phyloP scores from a whole-genome alignment of 2,888 invertebrate species.

The Cantharis flavilabris region DNA sequence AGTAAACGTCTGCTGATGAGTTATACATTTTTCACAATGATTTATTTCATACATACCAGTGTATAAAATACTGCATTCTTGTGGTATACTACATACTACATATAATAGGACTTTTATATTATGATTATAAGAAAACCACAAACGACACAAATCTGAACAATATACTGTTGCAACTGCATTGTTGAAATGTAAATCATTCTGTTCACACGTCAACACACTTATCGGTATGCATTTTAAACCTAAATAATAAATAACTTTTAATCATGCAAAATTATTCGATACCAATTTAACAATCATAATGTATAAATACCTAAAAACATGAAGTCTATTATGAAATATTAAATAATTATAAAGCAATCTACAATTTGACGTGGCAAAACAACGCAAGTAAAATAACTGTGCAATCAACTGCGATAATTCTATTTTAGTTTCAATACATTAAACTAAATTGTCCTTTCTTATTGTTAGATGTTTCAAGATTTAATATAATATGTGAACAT shows the following conservation, averaged over 20 bases:
- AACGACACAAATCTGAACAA: slow-evolving; percentile 19
- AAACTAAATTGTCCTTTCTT: no score
- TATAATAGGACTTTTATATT: slow-evolving; percentile 2
- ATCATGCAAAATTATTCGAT: neutral
- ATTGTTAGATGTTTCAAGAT: neutral
- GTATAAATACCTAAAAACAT: neutral
- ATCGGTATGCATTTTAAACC: neutral
- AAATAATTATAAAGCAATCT: neutral
- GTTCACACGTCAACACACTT: neutral
- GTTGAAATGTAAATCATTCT: slow-evolving; percentile 12
- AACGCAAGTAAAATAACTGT: neutral
- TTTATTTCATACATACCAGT: neutral
- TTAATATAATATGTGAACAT: neutral
- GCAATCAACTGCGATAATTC: neutral
- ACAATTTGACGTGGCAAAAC: neutral
- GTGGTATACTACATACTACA: neutral
- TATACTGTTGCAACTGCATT: slow-evolving; percentile 19
- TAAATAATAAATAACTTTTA: neutral
- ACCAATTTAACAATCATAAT: neutral
- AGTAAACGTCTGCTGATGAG: neutral
- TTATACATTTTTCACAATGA: neutral
- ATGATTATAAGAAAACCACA: slow-evolving; percentile 17
- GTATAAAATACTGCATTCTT: neutral
- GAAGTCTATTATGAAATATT: neutral
- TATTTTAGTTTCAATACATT: neutral